Evolutionary conservation across 2,113 vertebrate species (phyloP), one percentile per base, ranked within the genome.

Genomic region (Ictalurus furcatus): DNA sequence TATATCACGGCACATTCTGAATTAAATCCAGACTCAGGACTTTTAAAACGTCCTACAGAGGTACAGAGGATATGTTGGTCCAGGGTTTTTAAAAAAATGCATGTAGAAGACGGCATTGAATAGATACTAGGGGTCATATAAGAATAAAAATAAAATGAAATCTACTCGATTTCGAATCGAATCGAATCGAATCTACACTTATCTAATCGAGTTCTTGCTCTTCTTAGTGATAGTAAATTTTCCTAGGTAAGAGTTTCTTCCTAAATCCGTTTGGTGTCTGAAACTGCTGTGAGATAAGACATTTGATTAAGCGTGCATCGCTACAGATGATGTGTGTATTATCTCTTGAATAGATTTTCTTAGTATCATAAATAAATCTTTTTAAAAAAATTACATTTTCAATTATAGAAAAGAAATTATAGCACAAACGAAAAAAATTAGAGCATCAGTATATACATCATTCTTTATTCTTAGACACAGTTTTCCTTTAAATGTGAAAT

Each of bases 31-130:
- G 34, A 63, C 17, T 84, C 81, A 84, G 81, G 58, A 63, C 4
- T 61, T 84, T 83, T 63, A 37, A 59, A 59, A 61, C 13, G 79
- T 82, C n/a, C 80, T 82, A 82, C 81, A 84, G 28, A 17, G 12
- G 25, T 16, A 16, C 23, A 30, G 25, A 1, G 7, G 65, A n/a
- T n/a, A 67, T 67, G n/a, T 67, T 67, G 37, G 74, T 40, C 12
- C 37, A 44, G 74, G 16, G 7, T 65, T 2, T 48, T 48, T 52
- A 37, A 34, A 74, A 74, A 76, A 12, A 14, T 25, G 61, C 8
- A 21, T 54, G 78, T 6, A 82, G 21, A 17, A 82, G 80, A 59
- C 17, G 37, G 1, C 58, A 80, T 16, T n/a, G 14, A 2, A 19
- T 17, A 34, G 54, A 34, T 4, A 37, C 2, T 59, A 58, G 52